Base-by-base conservation (phyloP, 2,888 invertebrate genomes). In the Noctuana brunneofusca region DNA sequence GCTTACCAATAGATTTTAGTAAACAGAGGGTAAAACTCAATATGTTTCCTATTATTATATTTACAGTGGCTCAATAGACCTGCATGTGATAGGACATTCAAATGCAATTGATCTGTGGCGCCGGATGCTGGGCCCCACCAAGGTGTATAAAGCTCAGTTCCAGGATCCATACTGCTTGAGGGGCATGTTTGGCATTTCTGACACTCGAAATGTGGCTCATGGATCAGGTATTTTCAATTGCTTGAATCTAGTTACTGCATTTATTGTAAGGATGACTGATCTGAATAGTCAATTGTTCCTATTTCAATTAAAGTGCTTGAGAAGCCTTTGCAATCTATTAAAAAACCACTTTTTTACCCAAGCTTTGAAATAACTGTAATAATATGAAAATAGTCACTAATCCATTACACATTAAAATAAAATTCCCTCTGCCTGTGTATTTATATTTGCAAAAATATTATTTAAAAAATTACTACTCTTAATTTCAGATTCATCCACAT, bases 131-230 rank as follows among this genome's bases (percentile, higher is more conserved):
- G 98, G 98, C 0, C 98, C 98, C 1, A 98, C 98, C 0, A 97
- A 97, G 88, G 96, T 96, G 0, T 96, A 92, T 76, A 95, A 94
- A 80, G 95, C 97, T 0, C 95, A 97, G 65, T 96, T 95, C 76
- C 93, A 94, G 63, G 93, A 95, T 59, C 98, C 98, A 0, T 82
- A 95, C 58, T 94, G 95, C 58, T 94, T 99, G 66, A 92, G 99
- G 71, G 97, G 97, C 1, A 90, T 93, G 76, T 97, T 95, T 89
- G 98, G 98, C 0, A 89, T 98, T 16, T 97, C 98, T 0, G 99
- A 99, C 80, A 98, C 99, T 0, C 93, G 98, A 73, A 99, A 99
- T 92, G 97, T 96, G 1, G 95, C 96, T 9, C 99, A 99, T 89
- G 98, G 98, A 14, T 98, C 98, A 79, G 97, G 97, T 95, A 60